phyloP scores from a whole-genome alignment of 2,113 vertebrate species.

The Mastomys natalensis region DNA sequence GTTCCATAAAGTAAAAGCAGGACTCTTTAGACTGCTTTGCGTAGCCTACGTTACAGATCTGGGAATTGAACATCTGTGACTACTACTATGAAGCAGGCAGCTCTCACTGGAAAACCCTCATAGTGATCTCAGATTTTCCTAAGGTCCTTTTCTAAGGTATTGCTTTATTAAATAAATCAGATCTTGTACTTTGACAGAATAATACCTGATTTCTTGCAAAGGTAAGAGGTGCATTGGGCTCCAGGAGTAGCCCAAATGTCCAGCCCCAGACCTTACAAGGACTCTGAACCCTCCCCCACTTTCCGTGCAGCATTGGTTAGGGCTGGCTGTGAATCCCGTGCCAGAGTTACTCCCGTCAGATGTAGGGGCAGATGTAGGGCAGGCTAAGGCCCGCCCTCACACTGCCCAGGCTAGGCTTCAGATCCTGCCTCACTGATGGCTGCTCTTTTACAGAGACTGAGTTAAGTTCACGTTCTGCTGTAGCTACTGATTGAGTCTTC shows the following conservation, averaged over 20 bases:
- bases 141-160: conserved; percentile 76
- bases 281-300: not conserved
- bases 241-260: conserved; percentile 14
- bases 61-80: conserved; percentile 71
- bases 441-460: not conserved
- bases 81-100: conserved; percentile 76
- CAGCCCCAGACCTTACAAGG: not conserved
- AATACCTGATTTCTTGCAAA: conserved; percentile 59
- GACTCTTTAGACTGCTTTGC: conserved; percentile 71
- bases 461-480: not conserved
- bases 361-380: too few species aligned
- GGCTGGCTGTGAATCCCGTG: not conserved
- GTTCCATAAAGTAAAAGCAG: conserved; percentile 74
- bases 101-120: conserved; percentile 75
- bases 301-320: not conserved
- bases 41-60: conserved; percentile 74
- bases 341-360: conserved; percentile 7
- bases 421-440: not conserved
- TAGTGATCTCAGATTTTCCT: conserved; percentile 73
- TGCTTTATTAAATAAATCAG: conserved; percentile 69
- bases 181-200: conserved; percentile 57
- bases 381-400: too few species aligned
- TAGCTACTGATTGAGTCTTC: not conserved
- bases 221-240: conserved; percentile 31
- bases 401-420: not conserved